Conservation (phyloP, 2,888 invertebrate species). For the Octodonta nipae region DNA sequence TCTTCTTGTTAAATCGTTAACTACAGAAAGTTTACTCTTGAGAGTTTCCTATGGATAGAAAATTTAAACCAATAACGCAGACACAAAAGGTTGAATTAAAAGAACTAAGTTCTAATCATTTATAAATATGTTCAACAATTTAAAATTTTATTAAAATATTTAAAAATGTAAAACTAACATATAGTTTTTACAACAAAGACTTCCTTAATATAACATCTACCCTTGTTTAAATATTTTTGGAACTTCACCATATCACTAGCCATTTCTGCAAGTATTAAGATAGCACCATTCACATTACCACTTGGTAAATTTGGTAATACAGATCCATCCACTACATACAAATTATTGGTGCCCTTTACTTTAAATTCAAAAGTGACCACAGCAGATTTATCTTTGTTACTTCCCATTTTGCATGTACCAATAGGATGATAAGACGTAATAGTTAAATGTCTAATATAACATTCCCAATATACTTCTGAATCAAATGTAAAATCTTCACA, state of each 20-base stretch:
- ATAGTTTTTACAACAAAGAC: constrained; percentile 17
- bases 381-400: constrained; percentile 32
- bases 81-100: too few species aligned
- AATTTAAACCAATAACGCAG: too few species aligned
- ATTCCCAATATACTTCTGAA: constrained; percentile 51
- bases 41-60: too few species aligned
- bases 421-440: constrained; percentile 58
- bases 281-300: constrained; percentile 55
- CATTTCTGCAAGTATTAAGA: constrained; percentile 53
- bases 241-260: constrained; percentile 31
- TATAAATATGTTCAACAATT: too few species aligned
- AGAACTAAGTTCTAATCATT: too few species aligned
- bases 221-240: constrained; percentile 14
- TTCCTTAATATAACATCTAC: constrained; percentile 16
- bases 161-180: too few species aligned
- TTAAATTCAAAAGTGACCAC: constrained; percentile 46
- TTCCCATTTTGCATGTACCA: constrained; percentile 58
- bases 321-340: constrained; percentile 57
- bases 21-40: too few species aligned
- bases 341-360: constrained; percentile 44
- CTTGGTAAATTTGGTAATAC: constrained; percentile 53
- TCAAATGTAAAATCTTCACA: constrained; percentile 46
- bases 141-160: too few species aligned
- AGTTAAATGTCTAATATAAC: constrained; percentile 55
- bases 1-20: too few species aligned